Conservation (phyloP, 2,797 vertebrate genomes). For the Myotis vivesi region DNA sequence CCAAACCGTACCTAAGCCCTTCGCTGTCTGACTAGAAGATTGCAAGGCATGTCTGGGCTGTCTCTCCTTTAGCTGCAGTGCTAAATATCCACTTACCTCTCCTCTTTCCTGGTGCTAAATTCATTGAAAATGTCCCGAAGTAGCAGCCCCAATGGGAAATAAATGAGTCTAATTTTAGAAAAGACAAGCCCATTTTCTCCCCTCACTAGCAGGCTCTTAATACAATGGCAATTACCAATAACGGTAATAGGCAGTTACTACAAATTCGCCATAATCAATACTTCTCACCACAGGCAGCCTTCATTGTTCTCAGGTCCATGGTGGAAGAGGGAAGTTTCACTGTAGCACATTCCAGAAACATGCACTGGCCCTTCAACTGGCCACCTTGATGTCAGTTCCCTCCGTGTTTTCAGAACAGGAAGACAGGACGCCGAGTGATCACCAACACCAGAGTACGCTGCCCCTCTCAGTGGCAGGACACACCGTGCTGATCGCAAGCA, state of each 20-base stretch:
- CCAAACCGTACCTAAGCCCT: not conserved
- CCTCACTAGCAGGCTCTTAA: not conserved
- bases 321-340: not conserved
- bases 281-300: not conserved
- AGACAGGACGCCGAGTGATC: not conserved
- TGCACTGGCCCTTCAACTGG: not conserved
- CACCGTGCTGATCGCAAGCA: not conserved
- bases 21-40: not conserved
- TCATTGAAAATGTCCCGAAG: not conserved
- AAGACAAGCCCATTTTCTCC: not conserved
- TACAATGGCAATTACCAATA: not conserved
- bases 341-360: not conserved
- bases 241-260: not conserved
- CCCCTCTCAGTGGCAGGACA: not conserved
- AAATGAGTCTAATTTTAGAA: conserved; percentile 30
- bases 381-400: not conserved
- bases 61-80: not conserved
- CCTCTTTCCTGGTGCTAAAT: not conserved
- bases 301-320: not conserved
- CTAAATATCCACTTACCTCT: not conserved
- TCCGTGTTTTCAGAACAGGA: not conserved
- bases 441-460: not conserved
- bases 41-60: not conserved
- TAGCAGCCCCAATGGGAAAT: not conserved
- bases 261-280: not conserved